Evolutionary conservation across 2,113 vertebrate species (phyloP).

Genomic region (Alligator mississippiensis): DNA sequence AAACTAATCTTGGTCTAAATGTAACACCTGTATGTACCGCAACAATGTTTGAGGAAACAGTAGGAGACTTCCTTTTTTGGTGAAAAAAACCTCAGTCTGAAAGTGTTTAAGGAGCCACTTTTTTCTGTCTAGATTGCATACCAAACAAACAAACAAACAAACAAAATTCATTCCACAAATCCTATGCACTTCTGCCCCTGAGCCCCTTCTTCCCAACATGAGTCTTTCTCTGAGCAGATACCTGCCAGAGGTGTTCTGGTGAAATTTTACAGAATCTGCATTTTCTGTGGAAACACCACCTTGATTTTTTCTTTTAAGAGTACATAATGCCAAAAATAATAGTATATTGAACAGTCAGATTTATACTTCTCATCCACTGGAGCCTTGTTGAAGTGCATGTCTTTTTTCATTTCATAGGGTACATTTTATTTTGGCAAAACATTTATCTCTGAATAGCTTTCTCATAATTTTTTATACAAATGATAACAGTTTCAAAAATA

Average conservation of each 20-base stretch:
- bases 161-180: too few species aligned
- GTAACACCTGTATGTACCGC: too few species aligned
- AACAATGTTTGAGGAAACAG: too few species aligned
- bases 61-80: too few species aligned
- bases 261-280: slow-evolving; percentile 17
- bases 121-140: too few species aligned
- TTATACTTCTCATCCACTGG: slow-evolving; percentile 9
- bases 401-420: slow-evolving; percentile 19
- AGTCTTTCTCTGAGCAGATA: slow-evolving; percentile 3
- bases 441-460: neutral
- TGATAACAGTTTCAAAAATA: neutral
- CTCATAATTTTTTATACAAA: neutral
- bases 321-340: slow-evolving; percentile 22
- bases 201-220: neutral
- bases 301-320: slow-evolving; percentile 4
- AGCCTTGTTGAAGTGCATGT: slow-evolving; percentile 32
- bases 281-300: slow-evolving; percentile 46
- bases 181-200: too few species aligned
- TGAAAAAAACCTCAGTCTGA: too few species aligned
- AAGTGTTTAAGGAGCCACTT: too few species aligned
- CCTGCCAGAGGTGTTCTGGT: slow-evolving; percentile 43
- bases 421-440: slow-evolving; percentile 57
- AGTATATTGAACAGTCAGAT: slow-evolving; percentile 26
- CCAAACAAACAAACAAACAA: too few species aligned
- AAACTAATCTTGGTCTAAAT: too few species aligned